Percentiles rank a stretch among this genome's conserved stretches.
These are phyloP conservation scores for Stenolophus ochropezus DNA, from an alignment of 2,888 invertebrate species.

Conservation along the genomic window DNA sequence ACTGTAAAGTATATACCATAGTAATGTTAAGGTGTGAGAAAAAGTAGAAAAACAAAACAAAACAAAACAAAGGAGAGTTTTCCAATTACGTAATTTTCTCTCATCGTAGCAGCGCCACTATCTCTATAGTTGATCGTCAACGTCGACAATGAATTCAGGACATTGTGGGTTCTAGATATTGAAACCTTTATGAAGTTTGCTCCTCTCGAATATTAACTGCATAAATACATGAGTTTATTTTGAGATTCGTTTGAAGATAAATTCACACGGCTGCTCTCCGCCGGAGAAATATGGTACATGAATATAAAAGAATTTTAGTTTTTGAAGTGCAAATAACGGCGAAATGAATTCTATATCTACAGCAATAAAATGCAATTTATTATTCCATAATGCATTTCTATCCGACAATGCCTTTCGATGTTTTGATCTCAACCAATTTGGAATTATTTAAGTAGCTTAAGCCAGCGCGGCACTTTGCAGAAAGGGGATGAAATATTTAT, in stretches of 20 bases:
- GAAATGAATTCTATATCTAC: slow-evolving; percentile 10
- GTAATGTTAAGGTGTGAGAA: too few relatives aligned
- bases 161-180: slow-evolving; percentile 23
- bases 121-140: neutral
- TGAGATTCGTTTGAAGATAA: slow-evolving; percentile 48
- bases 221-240: slow-evolving; percentile 58
- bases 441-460: neutral
- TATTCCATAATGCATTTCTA: slow-evolving; percentile 4
- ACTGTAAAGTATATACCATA: too few relatives aligned
- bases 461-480: neutral
- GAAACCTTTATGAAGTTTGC: slow-evolving; percentile 54
- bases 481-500: neutral
- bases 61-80: neutral
- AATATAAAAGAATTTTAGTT: slow-evolving; percentile 40
- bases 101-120: neutral
- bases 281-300: slow-evolving; percentile 30
- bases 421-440: neutral
- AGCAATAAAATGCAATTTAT: slow-evolving; percentile 14
- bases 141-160: slow-evolving; percentile 45
- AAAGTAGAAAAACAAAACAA: too few relatives aligned
- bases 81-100: neutral
- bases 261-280: slow-evolving; percentile 39
- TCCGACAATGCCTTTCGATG: neutral
- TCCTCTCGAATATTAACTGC: slow-evolving; percentile 52
- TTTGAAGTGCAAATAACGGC: slow-evolving; percentile 33